Percentiles rank a stretch among this genome's conserved stretches.
Evolutionary conservation across 1,140 invertebrate genomes (phyloP).

Genomic region (Aporrectodea caliginosa): DNA sequence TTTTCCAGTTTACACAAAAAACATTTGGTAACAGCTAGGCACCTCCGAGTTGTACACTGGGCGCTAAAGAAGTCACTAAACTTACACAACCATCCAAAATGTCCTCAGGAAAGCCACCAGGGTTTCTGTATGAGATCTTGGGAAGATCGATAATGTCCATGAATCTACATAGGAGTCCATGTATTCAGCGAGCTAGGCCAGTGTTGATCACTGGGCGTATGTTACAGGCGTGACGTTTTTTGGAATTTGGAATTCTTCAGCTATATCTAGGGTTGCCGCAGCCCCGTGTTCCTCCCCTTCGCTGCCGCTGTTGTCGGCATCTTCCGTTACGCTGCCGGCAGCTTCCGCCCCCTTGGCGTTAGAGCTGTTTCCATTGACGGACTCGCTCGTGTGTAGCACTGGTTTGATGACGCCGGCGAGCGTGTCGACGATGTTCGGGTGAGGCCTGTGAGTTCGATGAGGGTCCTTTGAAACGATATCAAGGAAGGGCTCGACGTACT

Average conservation of each 20-base stretch:
- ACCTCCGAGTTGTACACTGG: background rate
- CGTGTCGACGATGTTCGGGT: conserved; percentile 47
- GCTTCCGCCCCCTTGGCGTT: background rate
- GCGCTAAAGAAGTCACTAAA: background rate
- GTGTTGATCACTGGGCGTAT: too few relatives aligned
- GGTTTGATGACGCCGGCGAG: conserved; percentile 27
- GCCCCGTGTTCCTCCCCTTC: conserved; percentile 13
- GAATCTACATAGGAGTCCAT: background rate
- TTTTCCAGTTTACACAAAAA: too few relatives aligned
- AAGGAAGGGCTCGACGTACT: conserved; percentile 40
- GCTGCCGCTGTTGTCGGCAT: conserved; percentile 4
- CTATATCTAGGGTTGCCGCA: conserved; percentile 16
- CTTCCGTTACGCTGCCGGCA: background rate
- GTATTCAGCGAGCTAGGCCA: too few relatives aligned
- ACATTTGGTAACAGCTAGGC: too few relatives aligned
- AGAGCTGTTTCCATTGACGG: background rate
- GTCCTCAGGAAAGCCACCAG: background rate
- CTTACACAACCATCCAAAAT: background rate
- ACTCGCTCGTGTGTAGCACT: background rate
- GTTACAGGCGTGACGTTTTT: conserved; percentile 14
- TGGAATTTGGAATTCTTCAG: conserved; percentile 28
- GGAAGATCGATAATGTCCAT: background rate
- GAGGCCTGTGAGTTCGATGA: conserved; percentile 39
- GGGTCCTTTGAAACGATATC: background rate
- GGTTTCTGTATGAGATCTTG: background rate